These are phyloP conservation scores for Muntiacus reevesi DNA, from an alignment of 2,113 vertebrate species.

Conservation along the genomic window DNA sequence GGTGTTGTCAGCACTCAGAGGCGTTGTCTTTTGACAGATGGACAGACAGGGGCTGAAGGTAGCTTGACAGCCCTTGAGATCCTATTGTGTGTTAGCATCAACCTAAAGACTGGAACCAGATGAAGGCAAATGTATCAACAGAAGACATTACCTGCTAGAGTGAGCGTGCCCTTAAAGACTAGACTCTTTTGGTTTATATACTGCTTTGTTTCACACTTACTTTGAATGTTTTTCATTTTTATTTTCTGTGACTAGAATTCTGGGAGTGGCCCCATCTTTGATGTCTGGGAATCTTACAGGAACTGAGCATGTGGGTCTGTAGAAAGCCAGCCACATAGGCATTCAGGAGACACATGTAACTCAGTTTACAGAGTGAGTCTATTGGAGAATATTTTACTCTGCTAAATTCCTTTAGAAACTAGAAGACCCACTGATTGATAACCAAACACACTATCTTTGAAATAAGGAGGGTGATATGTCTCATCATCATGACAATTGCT, in stretches of 20 bases:
- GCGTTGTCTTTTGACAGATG: neutral
- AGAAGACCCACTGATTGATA: neutral
- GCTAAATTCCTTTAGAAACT: neutral
- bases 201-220: neutral
- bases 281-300: neutral
- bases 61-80: neutral
- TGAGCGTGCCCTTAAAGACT: neutral
- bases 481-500: neutral
- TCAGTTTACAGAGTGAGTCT: neutral
- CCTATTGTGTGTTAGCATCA: neutral
- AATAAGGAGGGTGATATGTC: neutral
- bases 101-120: neutral
- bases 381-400: neutral
- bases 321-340: neutral
- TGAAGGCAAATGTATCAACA: neutral
- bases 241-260: neutral
- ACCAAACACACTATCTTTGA: neutral
- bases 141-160: rapidly evolving
- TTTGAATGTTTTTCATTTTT: neutral
- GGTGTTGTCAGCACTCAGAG: neutral
- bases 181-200: neutral
- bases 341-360: neutral
- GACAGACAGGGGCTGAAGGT: neutral
- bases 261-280: neutral
- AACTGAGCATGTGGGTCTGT: too few relatives aligned